Conservation (phyloP, 2,888 invertebrate species). For the Phalera bucephala region DNA sequence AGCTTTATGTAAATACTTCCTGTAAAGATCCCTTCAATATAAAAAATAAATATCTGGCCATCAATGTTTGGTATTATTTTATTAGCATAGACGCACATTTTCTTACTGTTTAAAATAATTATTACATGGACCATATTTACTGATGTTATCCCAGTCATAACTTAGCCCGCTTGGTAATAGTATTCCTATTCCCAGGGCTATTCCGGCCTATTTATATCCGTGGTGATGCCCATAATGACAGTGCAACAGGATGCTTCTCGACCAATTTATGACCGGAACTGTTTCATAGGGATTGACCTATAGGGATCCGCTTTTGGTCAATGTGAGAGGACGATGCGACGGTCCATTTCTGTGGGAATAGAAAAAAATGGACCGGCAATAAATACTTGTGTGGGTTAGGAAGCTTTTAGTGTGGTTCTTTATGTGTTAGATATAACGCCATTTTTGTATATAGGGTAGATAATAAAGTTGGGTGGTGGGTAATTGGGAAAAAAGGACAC, state of each 20-base stretch:
- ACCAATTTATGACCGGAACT: slow-evolving; percentile 28
- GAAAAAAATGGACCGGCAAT: not conserved
- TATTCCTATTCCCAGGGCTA: not conserved
- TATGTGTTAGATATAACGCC: too few relatives aligned
- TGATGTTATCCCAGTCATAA: not conserved
- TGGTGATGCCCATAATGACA: slow-evolving; percentile 4
- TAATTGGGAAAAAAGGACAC: too few relatives aligned
- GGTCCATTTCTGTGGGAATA: not conserved
- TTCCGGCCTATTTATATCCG: slow-evolving; percentile 5
- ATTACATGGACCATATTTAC: too few relatives aligned
- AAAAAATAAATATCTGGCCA: too few relatives aligned
- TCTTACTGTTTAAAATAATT: too few relatives aligned
- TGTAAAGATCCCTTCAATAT: too few relatives aligned
- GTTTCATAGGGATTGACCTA: slow-evolving; percentile 14
- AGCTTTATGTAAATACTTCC: too few relatives aligned
- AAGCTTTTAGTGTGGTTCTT: not conserved
- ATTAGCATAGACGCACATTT: too few relatives aligned
- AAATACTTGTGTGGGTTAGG: not conserved
- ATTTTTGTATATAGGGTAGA: too few relatives aligned
- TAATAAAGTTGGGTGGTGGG: too few relatives aligned
- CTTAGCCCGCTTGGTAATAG: not conserved
- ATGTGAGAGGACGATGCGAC: not conserved
- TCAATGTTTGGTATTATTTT: too few relatives aligned
- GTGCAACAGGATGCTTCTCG: slow-evolving; percentile 19
- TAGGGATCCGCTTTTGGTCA: slow-evolving; percentile 4